Evolutionary conservation across 2,888 invertebrate genomes (phyloP).

Genomic region (Chrysolina americana): DNA sequence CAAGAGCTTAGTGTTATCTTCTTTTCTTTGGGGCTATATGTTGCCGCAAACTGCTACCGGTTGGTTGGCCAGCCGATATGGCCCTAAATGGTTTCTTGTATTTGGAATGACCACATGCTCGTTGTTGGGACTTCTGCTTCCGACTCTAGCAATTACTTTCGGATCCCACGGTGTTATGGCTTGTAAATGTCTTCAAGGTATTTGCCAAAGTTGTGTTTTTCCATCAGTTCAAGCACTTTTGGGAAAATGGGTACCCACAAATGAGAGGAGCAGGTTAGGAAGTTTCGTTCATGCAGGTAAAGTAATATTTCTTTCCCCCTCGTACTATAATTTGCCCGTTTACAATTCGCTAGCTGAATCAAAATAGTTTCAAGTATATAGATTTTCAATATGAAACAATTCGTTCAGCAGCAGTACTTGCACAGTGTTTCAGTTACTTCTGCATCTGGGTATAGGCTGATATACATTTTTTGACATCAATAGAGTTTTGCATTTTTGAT

Average conservation of each 20-base stretch:
- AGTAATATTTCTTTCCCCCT: background rate
- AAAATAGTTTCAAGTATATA: background rate
- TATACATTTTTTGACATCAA: too few relatives aligned
- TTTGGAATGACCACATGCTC: constrained; percentile 75
- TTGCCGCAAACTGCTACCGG: constrained; percentile 82
- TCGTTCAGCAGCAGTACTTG: too few relatives aligned
- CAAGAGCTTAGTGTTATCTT: constrained; percentile 75
- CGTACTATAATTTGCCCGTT: too few relatives aligned
- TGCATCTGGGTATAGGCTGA: too few relatives aligned
- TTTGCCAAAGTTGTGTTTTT: constrained; percentile 81
- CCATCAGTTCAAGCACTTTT: constrained; percentile 81
- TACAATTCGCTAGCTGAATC: too few relatives aligned
- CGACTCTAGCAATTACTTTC: constrained; percentile 76
- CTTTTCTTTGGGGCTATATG: constrained; percentile 86
- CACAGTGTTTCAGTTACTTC: too few relatives aligned
- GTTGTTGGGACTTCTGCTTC: constrained; percentile 78
- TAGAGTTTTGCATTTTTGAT: too few relatives aligned
- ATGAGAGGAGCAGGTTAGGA: constrained; percentile 79
- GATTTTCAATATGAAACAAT: too few relatives aligned
- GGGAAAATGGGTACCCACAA: constrained; percentile 82
- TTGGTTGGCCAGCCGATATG: constrained; percentile 79
- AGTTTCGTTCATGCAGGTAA: constrained; percentile 76
- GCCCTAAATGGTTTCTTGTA: constrained; percentile 79
- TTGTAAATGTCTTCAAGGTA: constrained; percentile 80
- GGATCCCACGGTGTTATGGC: constrained; percentile 76